phyloP scores from a whole-genome alignment of 2,888 invertebrate genomes.

The Eristalinus aeneus region DNA sequence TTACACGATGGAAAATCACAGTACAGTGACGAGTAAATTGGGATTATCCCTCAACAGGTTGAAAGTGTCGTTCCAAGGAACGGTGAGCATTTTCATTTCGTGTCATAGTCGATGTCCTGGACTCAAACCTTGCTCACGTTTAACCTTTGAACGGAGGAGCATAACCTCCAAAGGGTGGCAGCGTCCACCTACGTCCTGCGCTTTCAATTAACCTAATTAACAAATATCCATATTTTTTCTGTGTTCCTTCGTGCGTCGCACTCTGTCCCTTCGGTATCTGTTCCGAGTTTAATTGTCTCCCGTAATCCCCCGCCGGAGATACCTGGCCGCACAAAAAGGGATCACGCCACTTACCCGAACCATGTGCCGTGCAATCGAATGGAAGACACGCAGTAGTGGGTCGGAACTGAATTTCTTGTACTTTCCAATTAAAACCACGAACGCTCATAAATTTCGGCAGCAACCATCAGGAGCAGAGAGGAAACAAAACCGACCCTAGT shows the following conservation, averaged over 20 bases:
- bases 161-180: neutral
- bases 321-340: neutral
- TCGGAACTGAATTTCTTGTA: neutral
- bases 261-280: neutral
- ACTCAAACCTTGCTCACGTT: neutral
- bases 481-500: neutral
- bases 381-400: neutral
- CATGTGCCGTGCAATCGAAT: neutral
- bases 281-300: neutral
- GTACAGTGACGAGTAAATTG: neutral
- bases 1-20: too few species aligned
- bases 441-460: neutral
- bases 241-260: neutral
- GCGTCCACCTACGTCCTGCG: neutral
- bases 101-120: neutral
- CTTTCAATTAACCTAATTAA: neutral
- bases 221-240: neutral
- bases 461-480: neutral
- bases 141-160: neutral
- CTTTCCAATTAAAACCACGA: neutral
- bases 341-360: neutral
- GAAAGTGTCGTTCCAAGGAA: neutral
- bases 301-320: neutral
- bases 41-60: neutral
- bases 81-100: neutral